A percentile compares a stretch with the other conserved stretches of the same genome.
These are phyloP conservation scores for Apus apus DNA, from an alignment of 2,113 vertebrate genomes.

Conservation along the genomic window DNA sequence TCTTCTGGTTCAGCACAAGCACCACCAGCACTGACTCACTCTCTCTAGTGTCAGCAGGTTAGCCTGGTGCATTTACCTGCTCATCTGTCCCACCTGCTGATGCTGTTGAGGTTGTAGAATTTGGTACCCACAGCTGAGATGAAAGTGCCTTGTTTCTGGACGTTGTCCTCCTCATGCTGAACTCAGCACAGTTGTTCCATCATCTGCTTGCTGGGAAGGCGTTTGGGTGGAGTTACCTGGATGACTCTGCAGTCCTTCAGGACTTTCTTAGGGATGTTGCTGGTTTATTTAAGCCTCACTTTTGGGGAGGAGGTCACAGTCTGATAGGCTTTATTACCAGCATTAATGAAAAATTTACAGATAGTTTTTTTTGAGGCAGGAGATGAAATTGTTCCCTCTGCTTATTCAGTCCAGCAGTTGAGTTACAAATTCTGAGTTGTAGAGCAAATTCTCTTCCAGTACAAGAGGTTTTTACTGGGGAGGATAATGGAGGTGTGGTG, in stretches of 20 bases:
- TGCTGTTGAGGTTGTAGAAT: background rate
- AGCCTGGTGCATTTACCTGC: background rate
- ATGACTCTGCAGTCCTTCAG: background rate
- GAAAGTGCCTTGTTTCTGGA: background rate
- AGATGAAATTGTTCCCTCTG: background rate
- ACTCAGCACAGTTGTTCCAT: background rate
- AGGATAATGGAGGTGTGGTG: background rate
- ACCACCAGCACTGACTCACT: background rate
- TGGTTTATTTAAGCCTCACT: background rate
- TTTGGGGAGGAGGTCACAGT: background rate
- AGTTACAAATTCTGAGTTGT: background rate
- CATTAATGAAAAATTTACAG: background rate
- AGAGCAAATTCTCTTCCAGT: background rate
- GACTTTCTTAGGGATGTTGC: background rate
- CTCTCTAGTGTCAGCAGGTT: background rate
- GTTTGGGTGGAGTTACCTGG: background rate
- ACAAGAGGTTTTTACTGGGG: background rate
- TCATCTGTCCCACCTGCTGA: background rate
- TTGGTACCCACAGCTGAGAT: background rate
- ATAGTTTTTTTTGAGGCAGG: background rate
- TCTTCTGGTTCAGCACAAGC: background rate
- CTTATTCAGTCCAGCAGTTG: background rate
- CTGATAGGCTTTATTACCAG: background rate
- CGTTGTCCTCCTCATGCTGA: background rate
- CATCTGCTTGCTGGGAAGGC: background rate